phyloP scores from a whole-genome alignment of 2,797 vertebrate genomes.

The Parambassis ranga region DNA sequence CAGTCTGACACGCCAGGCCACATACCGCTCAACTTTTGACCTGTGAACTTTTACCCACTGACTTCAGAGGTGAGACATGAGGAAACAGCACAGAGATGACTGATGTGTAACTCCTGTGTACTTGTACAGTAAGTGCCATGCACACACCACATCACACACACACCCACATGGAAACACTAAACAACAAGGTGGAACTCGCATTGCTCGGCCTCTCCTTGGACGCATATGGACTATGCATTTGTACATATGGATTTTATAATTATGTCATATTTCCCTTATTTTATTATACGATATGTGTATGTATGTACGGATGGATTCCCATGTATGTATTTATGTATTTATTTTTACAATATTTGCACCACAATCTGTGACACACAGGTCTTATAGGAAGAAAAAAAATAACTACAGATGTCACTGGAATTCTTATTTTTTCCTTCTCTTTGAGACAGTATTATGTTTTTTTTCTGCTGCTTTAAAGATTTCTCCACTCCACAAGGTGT shows the following conservation, averaged over 20 bases:
- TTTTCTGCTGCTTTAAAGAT: constrained; percentile 67
- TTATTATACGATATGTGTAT: constrained; percentile 81
- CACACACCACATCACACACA: constrained; percentile 72
- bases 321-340: constrained; percentile 86
- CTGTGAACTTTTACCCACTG: constrained; percentile 47
- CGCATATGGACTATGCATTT: constrained; percentile 82
- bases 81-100: constrained; percentile 62
- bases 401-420: constrained; percentile 75
- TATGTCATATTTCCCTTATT: constrained; percentile 82
- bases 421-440: constrained; percentile 46
- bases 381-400: constrained; percentile 59
- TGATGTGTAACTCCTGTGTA: constrained; percentile 74
- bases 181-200: constrained; percentile 39
- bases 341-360: constrained; percentile 82
- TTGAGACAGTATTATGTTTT: constrained; percentile 71
- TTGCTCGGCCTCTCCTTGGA: constrained; percentile 68
- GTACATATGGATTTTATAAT: constrained; percentile 81
- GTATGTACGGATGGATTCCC: constrained; percentile 74
- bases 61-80: constrained; percentile 36
- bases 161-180: constrained; percentile 35
- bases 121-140: constrained; percentile 81
- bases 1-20: constrained; percentile 68
- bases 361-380: constrained; percentile 71
- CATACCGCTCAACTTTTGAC: constrained; percentile 80
- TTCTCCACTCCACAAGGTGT: constrained; percentile 70